Evolutionary conservation across 2,797 vertebrate species (phyloP).

Genomic region (Gambusia yucatana): DNA sequence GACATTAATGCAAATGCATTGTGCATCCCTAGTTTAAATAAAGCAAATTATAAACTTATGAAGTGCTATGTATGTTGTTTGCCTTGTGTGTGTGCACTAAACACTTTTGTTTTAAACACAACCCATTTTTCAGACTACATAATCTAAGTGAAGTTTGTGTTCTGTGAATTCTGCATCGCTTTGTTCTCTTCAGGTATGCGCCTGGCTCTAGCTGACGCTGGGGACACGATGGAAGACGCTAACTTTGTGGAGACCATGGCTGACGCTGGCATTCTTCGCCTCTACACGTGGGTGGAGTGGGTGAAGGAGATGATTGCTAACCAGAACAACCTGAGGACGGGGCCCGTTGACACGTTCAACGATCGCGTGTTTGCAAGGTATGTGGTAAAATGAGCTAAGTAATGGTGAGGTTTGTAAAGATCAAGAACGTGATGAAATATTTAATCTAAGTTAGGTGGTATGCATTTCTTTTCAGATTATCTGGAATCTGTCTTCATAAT

Average conservation of each 20-base stretch:
- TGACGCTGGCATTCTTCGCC: conserved; percentile 94
- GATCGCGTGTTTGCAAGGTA: conserved; percentile 96
- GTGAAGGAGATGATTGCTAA: conserved; percentile 98
- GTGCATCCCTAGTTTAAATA: neutral
- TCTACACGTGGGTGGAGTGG: conserved; percentile 98
- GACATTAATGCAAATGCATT: neutral
- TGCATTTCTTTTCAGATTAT: neutral
- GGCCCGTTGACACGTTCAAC: conserved; percentile 89
- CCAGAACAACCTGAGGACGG: conserved; percentile 89
- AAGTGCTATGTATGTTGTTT: neutral
- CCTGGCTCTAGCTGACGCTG: conserved; percentile 93
- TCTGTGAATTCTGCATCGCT: neutral
- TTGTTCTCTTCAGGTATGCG: conserved; percentile 88
- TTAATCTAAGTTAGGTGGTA: neutral
- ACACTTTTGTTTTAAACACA: neutral
- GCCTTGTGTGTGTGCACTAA: neutral
- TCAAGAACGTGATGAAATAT: neutral
- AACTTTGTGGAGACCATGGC: conserved; percentile 98
- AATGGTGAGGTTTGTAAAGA: neutral
- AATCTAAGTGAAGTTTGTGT: neutral
- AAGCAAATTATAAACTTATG: neutral
- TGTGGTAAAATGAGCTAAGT: neutral
- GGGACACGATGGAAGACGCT: conserved; percentile 97
- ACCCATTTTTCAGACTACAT: neutral
- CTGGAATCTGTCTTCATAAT: neutral